Percentiles rank a stretch among this genome's conserved stretches.
Conservation (phyloP, 2,113 vertebrate species). For the Atrichornis clamosus region DNA sequence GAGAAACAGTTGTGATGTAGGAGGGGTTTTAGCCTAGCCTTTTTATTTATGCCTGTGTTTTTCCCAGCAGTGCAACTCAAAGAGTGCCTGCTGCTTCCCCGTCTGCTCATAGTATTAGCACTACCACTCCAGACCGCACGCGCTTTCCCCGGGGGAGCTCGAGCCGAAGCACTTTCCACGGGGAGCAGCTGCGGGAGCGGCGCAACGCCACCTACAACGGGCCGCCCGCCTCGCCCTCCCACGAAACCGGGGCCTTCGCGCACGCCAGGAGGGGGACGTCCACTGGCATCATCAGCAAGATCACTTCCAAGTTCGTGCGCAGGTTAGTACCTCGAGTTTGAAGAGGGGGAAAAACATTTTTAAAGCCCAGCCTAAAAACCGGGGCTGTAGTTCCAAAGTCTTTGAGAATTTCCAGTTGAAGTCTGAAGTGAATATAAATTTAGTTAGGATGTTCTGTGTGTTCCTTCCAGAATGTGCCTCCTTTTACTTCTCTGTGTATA, state of each 20-base stretch:
- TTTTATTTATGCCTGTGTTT: constrained; percentile 5
- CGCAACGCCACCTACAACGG: constrained; percentile 94
- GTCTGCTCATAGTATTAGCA: constrained; percentile 93
- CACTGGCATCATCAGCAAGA: constrained; percentile 94
- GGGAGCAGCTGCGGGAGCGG: constrained; percentile 93
- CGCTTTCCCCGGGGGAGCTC: constrained; percentile 95
- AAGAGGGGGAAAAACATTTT: neutral
- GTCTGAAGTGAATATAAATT: neutral
- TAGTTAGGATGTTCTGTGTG: neutral
- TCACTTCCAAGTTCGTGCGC: constrained; percentile 96
- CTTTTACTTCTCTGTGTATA: neutral
- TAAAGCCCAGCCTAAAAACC: neutral
- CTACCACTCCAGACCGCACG: constrained; percentile 88
- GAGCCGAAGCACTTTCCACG: constrained; percentile 96
- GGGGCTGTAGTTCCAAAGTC: neutral
- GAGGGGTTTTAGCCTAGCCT: neutral
- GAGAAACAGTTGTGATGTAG: neutral
- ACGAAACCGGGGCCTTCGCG: constrained; percentile 87
- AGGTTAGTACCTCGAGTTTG: constrained; percentile 79
- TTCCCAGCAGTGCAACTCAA: constrained; percentile 76
- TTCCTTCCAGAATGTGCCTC: neutral
- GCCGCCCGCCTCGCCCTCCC: constrained; percentile 92
- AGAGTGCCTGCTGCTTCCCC: constrained; percentile 91
- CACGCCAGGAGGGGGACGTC: constrained; percentile 92
- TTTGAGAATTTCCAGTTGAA: neutral